A percentile compares a stretch with the other conserved stretches of the same genome.
phyloP scores from a whole-genome alignment of 2,797 vertebrate genomes.

The Anguilla pacifica region DNA sequence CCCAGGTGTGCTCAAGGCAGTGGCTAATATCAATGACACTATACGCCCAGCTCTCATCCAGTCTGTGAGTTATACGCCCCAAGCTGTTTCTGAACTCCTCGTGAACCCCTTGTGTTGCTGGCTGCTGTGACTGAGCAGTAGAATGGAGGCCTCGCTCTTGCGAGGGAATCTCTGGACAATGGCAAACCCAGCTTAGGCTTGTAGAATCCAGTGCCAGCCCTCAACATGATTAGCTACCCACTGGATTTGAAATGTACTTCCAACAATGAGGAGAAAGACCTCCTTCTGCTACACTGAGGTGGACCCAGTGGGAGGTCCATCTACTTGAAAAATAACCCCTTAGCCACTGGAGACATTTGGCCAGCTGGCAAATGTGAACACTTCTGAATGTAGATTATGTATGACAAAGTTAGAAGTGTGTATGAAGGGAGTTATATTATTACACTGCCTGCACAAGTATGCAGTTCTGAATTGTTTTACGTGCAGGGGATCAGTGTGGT shows the following conservation, averaged over 20 bases:
- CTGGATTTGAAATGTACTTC: not conserved
- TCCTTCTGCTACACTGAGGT: not conserved
- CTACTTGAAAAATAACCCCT: not conserved
- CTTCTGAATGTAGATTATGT: not conserved
- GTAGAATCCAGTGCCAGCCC: not conserved
- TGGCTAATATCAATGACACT: conserved; percentile 88
- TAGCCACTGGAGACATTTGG: not conserved
- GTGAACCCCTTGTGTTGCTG: not conserved
- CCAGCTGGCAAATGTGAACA: not conserved
- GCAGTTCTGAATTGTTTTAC: conserved; percentile 22
- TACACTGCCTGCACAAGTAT: not conserved
- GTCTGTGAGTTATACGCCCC: conserved; percentile 75
- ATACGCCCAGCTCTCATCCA: conserved; percentile 83
- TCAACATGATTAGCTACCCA: not conserved
- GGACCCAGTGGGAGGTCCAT: not conserved
- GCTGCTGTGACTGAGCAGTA: not conserved
- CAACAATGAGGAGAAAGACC: not conserved
- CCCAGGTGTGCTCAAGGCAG: conserved; percentile 87
- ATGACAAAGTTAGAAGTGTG: no score
- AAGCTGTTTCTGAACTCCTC: not conserved
- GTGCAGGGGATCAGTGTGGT: conserved; percentile 80
- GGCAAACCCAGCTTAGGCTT: not conserved
- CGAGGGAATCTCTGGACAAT: not conserved
- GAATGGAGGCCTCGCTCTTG: not conserved
- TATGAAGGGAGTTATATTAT: not conserved